Percentiles rank a stretch among this genome's conserved stretches.
Conservation (phyloP, 1,140 invertebrate genomes). For the Vanessa tameamea region DNA sequence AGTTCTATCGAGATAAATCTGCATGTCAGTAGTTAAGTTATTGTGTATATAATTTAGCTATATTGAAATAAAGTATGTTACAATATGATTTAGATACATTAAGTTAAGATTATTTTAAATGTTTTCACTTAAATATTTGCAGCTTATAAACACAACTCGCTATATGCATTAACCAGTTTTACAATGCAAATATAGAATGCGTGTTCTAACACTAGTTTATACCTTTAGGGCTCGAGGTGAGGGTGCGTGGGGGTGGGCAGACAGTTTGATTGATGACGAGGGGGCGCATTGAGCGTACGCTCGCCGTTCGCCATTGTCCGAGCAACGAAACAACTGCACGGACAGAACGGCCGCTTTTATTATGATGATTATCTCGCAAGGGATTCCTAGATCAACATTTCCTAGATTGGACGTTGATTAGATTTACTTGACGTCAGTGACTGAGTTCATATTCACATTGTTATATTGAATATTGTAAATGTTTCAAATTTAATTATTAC, state of each 20-base stretch:
- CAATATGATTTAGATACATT: no score
- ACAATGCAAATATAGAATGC: constrained; percentile 28
- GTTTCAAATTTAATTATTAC: no score
- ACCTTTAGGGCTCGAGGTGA: constrained; percentile 35
- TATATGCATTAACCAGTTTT: constrained; percentile 16
- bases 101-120: no score
- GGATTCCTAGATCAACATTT: constrained; percentile 32
- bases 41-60: no score
- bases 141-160: not conserved
- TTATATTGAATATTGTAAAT: not conserved
- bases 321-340: constrained; percentile 69
- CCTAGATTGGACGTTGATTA: constrained; percentile 26
- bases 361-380: constrained; percentile 43
- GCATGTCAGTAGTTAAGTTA: no score
- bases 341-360: constrained; percentile 64
- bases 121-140: no score
- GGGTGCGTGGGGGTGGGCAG: constrained; percentile 46
- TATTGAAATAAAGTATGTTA: no score
- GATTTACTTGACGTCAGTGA: constrained; percentile 4
- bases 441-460: not conserved
- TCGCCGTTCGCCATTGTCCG: constrained; percentile 66
- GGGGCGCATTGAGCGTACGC: constrained; percentile 65
- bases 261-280: constrained; percentile 73
- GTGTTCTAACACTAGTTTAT: constrained; percentile 35
- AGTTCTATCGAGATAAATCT: no score